Percentiles rank a stretch among this genome's conserved stretches.
phyloP scores from a whole-genome alignment of 2,888 invertebrate genomes.

The Melanotus villosus region DNA sequence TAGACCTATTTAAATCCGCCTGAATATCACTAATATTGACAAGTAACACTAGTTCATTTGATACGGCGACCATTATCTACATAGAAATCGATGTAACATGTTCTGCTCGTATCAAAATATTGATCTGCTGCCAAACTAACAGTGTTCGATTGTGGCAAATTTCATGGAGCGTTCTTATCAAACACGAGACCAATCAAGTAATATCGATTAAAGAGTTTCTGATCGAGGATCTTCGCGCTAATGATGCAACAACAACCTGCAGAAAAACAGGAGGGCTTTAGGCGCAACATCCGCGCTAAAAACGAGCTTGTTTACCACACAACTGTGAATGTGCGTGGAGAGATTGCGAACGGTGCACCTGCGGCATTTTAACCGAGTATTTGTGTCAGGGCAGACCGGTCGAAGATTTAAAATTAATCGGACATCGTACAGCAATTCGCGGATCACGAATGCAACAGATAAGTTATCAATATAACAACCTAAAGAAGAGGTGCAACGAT shows the following conservation, averaged over 20 bases:
- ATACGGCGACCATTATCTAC: constrained; percentile 14
- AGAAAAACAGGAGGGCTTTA: constrained; percentile 8
- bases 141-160: neutral
- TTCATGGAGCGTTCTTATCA: constrained; percentile 1
- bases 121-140: constrained; percentile 20
- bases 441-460: constrained; percentile 29
- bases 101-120: constrained; percentile 17
- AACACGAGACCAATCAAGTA: neutral
- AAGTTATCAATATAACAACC: constrained; percentile 18
- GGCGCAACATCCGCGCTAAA: constrained; percentile 23
- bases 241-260: constrained; percentile 30
- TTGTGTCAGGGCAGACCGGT: constrained; percentile 50
- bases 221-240: constrained; percentile 14
- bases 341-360: constrained; percentile 39
- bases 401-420: constrained; percentile 40
- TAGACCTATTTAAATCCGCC: neutral
- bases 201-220: neutral
- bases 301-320: constrained; percentile 26
- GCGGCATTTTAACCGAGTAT: constrained; percentile 44
- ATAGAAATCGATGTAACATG: constrained; percentile 5
- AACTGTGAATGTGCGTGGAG: constrained; percentile 32
- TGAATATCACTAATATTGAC: constrained; percentile 1
- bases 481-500: constrained; percentile 16
- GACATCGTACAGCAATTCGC: constrained; percentile 31
- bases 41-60: constrained; percentile 13